Conservation (phyloP, 2,888 invertebrate species). For the Hofmannophila pseudospretella region DNA sequence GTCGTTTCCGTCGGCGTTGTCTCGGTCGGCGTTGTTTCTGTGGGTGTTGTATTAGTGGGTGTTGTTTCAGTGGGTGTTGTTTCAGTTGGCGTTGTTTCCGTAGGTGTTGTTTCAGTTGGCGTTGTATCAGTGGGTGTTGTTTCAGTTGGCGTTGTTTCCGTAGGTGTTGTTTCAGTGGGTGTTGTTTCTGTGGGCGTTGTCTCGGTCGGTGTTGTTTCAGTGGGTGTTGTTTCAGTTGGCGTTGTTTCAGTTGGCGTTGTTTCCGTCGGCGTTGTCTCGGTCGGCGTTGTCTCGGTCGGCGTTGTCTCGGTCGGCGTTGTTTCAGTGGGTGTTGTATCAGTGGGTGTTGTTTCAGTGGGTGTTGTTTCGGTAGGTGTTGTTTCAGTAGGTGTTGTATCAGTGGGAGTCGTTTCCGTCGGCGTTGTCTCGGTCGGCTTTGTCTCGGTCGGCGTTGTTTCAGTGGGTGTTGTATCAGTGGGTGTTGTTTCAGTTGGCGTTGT, state of each 20-base stretch:
- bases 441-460: neutral
- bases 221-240: too few relatives aligned
- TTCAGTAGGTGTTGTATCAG: neutral
- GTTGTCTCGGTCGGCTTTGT: neutral
- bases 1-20: slow-evolving; percentile 6
- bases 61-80: slow-evolving; percentile 5
- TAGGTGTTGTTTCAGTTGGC: slow-evolving; percentile 3
- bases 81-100: slow-evolving; percentile 5
- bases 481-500: too few relatives aligned
- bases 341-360: too few relatives aligned
- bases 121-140: slow-evolving; percentile 1
- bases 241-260: too few relatives aligned
- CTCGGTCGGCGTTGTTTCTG: slow-evolving; percentile 6
- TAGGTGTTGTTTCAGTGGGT: slow-evolving; percentile 11
- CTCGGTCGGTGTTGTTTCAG: too few relatives aligned
- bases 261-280: too few relatives aligned
- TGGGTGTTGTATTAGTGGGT: neutral
- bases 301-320: too few relatives aligned
- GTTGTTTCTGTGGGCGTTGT: slow-evolving; percentile 1
- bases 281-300: too few relatives aligned
- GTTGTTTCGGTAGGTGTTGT: too few relatives aligned
- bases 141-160: slow-evolving; percentile 3
- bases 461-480: too few relatives aligned
- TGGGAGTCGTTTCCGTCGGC: neutral
- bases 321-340: too few relatives aligned